Conservation (phyloP, 2,797 vertebrate genomes). For the Xiphophorus birchmanni region DNA sequence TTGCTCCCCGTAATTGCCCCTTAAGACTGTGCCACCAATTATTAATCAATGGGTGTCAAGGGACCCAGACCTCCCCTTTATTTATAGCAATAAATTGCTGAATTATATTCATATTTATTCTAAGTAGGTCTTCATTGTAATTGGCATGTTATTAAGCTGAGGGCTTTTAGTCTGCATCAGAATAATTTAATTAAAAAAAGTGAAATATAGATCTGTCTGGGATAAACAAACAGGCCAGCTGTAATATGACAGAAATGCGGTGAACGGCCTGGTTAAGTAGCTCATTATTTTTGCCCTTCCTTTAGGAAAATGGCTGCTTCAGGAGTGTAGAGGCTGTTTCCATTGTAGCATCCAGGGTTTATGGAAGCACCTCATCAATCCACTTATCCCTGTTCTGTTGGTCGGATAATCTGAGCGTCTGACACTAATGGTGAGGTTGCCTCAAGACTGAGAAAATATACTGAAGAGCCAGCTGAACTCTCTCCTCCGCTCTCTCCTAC, state of each 20-base stretch:
- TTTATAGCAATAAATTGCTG: conserved; percentile 94
- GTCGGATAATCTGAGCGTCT: conserved; percentile 83
- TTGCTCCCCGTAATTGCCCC: conserved; percentile 92
- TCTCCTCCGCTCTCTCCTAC: conserved; percentile 60
- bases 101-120: conserved; percentile 98
- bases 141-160: conserved; percentile 96
- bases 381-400: conserved; percentile 81
- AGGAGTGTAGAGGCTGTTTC: conserved; percentile 67
- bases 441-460: conserved; percentile 81
- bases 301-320: conserved; percentile 83
- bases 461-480: conserved; percentile 73
- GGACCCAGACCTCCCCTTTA: conserved; percentile 85
- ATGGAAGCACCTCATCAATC: conserved; percentile 86
- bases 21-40: conserved; percentile 86
- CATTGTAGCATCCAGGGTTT: conserved; percentile 73
- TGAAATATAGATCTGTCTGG: conserved; percentile 95
- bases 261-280: conserved; percentile 86
- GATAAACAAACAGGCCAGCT: conserved; percentile 94
- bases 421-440: conserved; percentile 85
- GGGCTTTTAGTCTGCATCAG: conserved; percentile 98
- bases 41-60: conserved; percentile 95
- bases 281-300: conserved; percentile 90
- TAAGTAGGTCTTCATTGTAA: conserved; percentile 97
- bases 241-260: conserved; percentile 94
- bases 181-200: conserved; percentile 98